Evolutionary conservation across 2,888 invertebrate species (phyloP).

Genomic region (Sphaeridia pumilis): DNA sequence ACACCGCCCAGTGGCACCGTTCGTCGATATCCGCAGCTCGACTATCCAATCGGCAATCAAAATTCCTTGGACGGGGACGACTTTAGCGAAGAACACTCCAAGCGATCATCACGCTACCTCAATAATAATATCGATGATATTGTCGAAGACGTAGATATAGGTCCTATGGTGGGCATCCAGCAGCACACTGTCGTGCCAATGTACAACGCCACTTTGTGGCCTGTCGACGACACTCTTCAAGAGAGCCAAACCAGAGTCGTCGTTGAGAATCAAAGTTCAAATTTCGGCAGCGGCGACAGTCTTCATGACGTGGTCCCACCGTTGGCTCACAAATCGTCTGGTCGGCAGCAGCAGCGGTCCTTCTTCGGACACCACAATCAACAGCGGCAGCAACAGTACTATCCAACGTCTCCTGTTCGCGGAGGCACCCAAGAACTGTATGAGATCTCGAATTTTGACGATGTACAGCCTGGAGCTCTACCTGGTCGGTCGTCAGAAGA

Average conservation of each 20-base stretch:
- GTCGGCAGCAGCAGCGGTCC: not conserved
- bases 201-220: not conserved
- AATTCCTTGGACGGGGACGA: not conserved
- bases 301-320: constrained; percentile 1
- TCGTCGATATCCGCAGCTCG: not conserved
- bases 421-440: constrained; percentile 3
- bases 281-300: constrained; percentile 13
- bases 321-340: not conserved
- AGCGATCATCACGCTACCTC: too few species aligned
- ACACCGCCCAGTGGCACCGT: not conserved
- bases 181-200: not conserved
- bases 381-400: not conserved
- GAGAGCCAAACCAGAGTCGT: constrained; percentile 8
- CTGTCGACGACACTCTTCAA: too few species aligned
- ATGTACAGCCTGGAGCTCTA: too few species aligned
- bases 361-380: not conserved
- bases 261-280: constrained; percentile 13
- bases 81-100: not conserved
- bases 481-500: too few species aligned
- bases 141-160: not conserved
- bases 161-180: not conserved
- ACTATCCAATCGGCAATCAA: not conserved
- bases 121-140: too few species aligned
- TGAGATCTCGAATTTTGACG: not conserved
- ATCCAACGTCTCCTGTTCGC: too few species aligned